These are phyloP conservation scores for Thumatha senex DNA, from an alignment of 2,888 invertebrate genomes.

Conservation along the genomic window DNA sequence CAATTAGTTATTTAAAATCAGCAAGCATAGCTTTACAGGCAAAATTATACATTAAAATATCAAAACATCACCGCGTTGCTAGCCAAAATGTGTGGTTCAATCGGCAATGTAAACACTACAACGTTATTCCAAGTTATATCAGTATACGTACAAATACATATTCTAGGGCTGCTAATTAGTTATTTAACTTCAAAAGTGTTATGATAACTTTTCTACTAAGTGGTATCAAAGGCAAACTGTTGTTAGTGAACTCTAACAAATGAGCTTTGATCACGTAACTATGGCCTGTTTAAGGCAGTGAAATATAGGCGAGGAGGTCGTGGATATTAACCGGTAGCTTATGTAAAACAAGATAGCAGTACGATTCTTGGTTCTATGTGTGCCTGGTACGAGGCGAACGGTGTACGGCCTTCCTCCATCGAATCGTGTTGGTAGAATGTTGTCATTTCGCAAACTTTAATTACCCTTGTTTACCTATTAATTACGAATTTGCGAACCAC, in stretches of 20 bases:
- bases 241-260: conserved; percentile 51
- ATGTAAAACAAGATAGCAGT: conserved; percentile 26
- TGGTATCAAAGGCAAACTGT: conserved; percentile 42
- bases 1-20: too few species aligned
- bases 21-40: too few species aligned
- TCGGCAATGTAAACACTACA: too few species aligned
- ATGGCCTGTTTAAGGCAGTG: conserved; percentile 48
- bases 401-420: conserved; percentile 25
- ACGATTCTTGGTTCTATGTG: conserved; percentile 17
- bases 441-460: conserved; percentile 28
- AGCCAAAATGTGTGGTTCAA: too few species aligned
- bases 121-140: too few species aligned
- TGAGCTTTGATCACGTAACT: conserved; percentile 57
- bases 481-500: too few species aligned
- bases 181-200: conserved; percentile 42
- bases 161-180: too few species aligned
- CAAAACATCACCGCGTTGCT: too few species aligned
- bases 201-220: conserved; percentile 31
- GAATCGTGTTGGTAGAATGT: conserved; percentile 14
- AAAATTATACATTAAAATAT: too few species aligned
- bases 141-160: too few species aligned
- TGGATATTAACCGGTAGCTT: conserved; percentile 32
- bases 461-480: conserved; percentile 9
- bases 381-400: conserved; percentile 32
- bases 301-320: conserved; percentile 54